Evolutionary conservation across 1,140 invertebrate species (phyloP).

Genomic region (Sycobia sp.): DNA sequence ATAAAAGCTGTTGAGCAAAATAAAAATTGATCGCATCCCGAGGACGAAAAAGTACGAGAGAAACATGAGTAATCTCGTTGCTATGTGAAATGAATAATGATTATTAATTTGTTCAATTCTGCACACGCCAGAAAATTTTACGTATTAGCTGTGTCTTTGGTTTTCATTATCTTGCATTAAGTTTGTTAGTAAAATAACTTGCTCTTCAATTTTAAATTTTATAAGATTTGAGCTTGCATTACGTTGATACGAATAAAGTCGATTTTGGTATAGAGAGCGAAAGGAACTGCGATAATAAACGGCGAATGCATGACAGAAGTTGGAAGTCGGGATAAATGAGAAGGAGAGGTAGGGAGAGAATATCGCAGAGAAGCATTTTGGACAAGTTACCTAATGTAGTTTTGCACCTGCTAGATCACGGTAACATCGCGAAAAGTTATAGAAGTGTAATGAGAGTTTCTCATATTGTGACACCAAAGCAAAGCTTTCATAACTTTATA

Average conservation of each 20-base stretch:
- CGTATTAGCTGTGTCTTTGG: no score
- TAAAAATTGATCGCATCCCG: no score
- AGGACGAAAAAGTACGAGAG: no score
- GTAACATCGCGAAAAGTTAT: conserved; percentile 14
- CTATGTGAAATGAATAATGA: no score
- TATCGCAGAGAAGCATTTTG: neutral
- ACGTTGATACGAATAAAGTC: neutral
- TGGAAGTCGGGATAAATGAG: neutral
- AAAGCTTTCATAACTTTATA: conserved; percentile 20
- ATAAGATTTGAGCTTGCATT: no score
- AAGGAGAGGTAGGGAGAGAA: neutral
- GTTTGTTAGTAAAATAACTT: no score
- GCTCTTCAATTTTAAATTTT: no score
- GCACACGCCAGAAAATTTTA: no score
- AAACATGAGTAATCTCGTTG: no score
- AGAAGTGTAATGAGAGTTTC: conserved; percentile 31
- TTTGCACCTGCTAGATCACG: neutral
- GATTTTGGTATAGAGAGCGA: neutral
- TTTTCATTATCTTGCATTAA: no score
- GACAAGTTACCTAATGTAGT: conserved; percentile 1
- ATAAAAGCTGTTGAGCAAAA: no score
- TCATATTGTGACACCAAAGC: conserved; percentile 15
- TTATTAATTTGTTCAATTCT: no score
- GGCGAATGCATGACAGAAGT: neutral
- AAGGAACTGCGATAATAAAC: neutral